Evolutionary conservation across 2,888 invertebrate genomes (phyloP), one percentile per base, ranked within the genome.

Genomic region (Tachina lurida): DNA sequence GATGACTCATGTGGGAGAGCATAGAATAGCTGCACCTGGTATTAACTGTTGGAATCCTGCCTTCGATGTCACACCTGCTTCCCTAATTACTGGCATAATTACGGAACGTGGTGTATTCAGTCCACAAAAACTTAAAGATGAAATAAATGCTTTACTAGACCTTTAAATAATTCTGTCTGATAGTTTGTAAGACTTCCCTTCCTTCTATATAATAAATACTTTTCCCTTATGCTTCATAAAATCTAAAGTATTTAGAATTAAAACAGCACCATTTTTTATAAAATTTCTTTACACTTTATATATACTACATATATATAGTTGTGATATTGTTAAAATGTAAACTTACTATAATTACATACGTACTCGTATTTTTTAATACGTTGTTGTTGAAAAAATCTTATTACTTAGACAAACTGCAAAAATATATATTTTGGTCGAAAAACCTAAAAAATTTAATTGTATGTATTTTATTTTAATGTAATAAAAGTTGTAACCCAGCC

Each of bases 1-100:
- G 93, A 96, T 99, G 96, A 98, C 98, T 0, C 96, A 96, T 91
- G 95, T 99, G 60, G 97, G 97, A 56, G 97, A 97, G 88, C 95
- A 95, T 88, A 94, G 96, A 91, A 97, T 98, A 89, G 98, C 98
- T 71, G 97, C 98, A 10, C 95, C 96, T 91, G 97, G 97, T 97
- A 97, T 98, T 76, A 94, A 95, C 75, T 98, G 98, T 91, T 99
- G 99, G 99, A 99, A 99, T 94, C 99, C 99, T 71, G 97, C 99
- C 0, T 99, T 99, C 93, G 99, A 99, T 93, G 97, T 99, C 0
- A 99, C 99, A 5, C 99, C 99, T 41, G 97, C 97, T 0, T 93
- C 94, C 19, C 94, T 99, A 47, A 99, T 99, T 87, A 96, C 97
- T 80, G 98, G 96, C 22, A 97, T 99, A 87, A 97, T 99, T 49